Conservation (phyloP, 1,140 invertebrate species). For the Vanessa tameamea region DNA sequence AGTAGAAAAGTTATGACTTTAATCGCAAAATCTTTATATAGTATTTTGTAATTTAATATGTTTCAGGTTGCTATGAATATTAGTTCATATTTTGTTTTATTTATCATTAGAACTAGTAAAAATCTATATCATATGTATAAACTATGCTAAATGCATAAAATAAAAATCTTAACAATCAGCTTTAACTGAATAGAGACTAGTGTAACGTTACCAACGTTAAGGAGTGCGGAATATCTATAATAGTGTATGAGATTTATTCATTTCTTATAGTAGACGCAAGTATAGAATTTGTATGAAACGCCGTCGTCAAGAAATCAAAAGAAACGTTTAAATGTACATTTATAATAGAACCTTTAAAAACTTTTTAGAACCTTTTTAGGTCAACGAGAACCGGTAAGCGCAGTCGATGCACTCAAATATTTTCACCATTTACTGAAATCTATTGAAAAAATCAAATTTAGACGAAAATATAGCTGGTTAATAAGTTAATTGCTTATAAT, state of each 20-base stretch:
- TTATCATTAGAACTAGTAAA: too few relatives aligned
- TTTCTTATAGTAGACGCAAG: too few relatives aligned
- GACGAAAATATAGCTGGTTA: neutral
- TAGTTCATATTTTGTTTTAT: too few relatives aligned
- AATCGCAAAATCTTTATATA: neutral
- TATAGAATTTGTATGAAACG: neutral
- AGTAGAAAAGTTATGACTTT: neutral
- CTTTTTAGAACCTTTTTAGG: slow-evolving; percentile 7
- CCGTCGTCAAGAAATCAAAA: neutral
- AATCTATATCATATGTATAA: too few relatives aligned
- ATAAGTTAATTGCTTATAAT: too few relatives aligned
- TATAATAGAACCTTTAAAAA: slow-evolving; percentile 4
- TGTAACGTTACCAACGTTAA: too few relatives aligned
- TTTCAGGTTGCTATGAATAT: neutral
- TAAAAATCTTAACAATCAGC: too few relatives aligned
- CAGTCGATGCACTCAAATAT: slow-evolving; percentile 3
- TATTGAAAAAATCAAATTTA: neutral
- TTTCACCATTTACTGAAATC: neutral
- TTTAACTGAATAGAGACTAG: too few relatives aligned
- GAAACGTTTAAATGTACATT: neutral
- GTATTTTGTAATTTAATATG: neutral
- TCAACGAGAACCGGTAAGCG: slow-evolving; percentile 9
- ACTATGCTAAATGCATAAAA: too few relatives aligned
- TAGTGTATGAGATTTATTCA: too few relatives aligned
- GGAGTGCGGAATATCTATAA: too few relatives aligned